A percentile compares a stretch with the other conserved stretches of the same genome.
Conservation (phyloP, 2,113 vertebrate species). For the Esox niger region DNA sequence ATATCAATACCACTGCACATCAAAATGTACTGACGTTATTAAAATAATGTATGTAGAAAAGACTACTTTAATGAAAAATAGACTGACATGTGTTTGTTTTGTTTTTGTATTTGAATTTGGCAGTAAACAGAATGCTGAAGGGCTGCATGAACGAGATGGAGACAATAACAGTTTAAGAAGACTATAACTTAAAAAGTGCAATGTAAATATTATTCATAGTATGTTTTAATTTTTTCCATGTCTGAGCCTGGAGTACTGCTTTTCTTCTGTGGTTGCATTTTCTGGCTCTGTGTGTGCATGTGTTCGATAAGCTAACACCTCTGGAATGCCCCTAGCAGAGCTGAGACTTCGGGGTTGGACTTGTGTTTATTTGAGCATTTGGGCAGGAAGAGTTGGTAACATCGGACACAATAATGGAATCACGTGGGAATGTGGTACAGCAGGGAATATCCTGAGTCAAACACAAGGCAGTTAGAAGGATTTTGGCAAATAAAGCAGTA, state of each 20-base stretch:
- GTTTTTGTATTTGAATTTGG: too few relatives aligned
- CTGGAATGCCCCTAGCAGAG: conserved; percentile 67
- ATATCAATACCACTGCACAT: conserved; percentile 9
- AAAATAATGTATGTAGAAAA: neutral
- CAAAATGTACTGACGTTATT: conserved; percentile 10
- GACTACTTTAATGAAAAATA: neutral
- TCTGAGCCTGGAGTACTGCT: conserved; percentile 30
- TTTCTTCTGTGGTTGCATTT: conserved; percentile 11
- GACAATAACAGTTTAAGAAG: neutral
- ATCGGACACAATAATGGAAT: conserved; percentile 63
- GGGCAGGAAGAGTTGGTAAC: conserved; percentile 63
- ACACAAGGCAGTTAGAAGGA: conserved; percentile 50
- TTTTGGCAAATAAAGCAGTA: conserved; percentile 39
- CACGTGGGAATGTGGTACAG: conserved; percentile 66
- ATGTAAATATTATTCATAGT: neutral
- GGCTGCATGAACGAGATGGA: neutral
- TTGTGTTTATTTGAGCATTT: conserved; percentile 66
- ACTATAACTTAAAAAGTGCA: conserved; percentile 3
- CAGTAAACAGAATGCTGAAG: too few relatives aligned
- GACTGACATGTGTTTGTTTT: neutral
- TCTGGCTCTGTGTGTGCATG: neutral
- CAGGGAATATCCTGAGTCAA: conserved; percentile 68
- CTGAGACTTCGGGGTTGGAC: conserved; percentile 57
- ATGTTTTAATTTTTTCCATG: conserved; percentile 8
- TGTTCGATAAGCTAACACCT: conserved; percentile 50